Conservation (phyloP, 2,797 vertebrate species). For the Thaleichthys pacificus region DNA sequence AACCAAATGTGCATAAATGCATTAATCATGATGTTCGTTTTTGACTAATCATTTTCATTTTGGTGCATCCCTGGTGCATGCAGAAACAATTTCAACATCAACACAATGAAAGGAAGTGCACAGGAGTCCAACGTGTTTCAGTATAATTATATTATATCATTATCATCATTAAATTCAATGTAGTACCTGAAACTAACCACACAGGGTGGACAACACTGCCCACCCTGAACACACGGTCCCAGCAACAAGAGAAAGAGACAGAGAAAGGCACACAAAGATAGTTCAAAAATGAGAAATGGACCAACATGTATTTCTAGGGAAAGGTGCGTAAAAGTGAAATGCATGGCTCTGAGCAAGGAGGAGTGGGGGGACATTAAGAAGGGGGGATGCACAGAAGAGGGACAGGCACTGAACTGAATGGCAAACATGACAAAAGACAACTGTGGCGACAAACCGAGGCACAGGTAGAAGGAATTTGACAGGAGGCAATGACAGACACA, state of each 20-base stretch:
- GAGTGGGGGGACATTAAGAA: conserved; percentile 15
- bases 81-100: no score
- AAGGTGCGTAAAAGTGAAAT: conserved; percentile 38
- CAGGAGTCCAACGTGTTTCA: conserved; percentile 62
- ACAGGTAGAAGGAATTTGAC: conserved; percentile 41
- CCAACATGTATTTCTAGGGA: conserved; percentile 32
- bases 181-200: conserved; percentile 84
- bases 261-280: conserved; percentile 74
- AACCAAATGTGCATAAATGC: no score
- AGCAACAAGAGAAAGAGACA: conserved; percentile 74
- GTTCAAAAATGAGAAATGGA: conserved; percentile 50
- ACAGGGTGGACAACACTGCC: conserved; percentile 60
- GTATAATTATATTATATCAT: conserved; percentile 83
- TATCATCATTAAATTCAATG: conserved; percentile 74
- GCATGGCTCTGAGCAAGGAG: conserved; percentile 34
- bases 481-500: conserved; percentile 53
- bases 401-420: conserved; percentile 41
- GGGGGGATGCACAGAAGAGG: conserved; percentile 15
- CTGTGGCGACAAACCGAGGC: conserved; percentile 32
- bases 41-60: no score
- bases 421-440: conserved; percentile 19
- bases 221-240: conserved; percentile 73
- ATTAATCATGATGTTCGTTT: no score
- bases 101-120: conserved; percentile 36
- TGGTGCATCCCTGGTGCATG: no score